phyloP scores from a whole-genome alignment of 1,140 invertebrate genomes.

The Bicyclus anynana region DNA sequence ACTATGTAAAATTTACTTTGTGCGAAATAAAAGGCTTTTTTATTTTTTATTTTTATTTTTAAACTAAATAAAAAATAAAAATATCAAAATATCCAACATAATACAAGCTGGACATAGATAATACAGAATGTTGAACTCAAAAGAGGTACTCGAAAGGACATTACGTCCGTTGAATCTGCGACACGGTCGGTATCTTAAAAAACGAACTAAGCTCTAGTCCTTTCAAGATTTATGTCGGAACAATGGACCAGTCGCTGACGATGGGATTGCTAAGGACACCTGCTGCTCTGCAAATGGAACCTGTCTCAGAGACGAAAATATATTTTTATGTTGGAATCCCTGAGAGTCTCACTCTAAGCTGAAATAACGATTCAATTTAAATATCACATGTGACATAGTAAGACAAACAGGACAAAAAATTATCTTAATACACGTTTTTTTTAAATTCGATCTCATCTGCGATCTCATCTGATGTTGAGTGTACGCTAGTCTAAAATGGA shows the following conservation, averaged over 20 bases:
- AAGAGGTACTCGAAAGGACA: neutral
- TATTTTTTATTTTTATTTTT: too few relatives aligned
- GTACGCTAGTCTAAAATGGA: too few relatives aligned
- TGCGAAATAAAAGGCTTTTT: too few relatives aligned
- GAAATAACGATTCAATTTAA: neutral
- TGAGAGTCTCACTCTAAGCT: neutral
- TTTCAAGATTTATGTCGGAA: constrained; percentile 56
- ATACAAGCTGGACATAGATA: too few relatives aligned
- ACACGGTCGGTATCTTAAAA: constrained; percentile 14
- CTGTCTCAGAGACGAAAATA: constrained; percentile 23
- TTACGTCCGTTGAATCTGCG: neutral
- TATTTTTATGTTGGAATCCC: constrained; percentile 14
- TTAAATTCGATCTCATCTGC: too few relatives aligned
- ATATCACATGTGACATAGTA: neutral
- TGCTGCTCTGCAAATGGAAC: constrained; percentile 64
- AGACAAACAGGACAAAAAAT: too few relatives aligned
- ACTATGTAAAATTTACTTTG: too few relatives aligned
- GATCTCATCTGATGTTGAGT: too few relatives aligned
- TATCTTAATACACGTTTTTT: too few relatives aligned
- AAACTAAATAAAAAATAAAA: too few relatives aligned
- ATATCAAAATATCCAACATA: too few relatives aligned
- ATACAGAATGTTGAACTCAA: neutral
- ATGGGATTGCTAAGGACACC: constrained; percentile 61
- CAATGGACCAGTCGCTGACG: constrained; percentile 65
- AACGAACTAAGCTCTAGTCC: constrained; percentile 43